phyloP scores from a whole-genome alignment of 2,888 invertebrate species.

The Parnassius orleans region DNA sequence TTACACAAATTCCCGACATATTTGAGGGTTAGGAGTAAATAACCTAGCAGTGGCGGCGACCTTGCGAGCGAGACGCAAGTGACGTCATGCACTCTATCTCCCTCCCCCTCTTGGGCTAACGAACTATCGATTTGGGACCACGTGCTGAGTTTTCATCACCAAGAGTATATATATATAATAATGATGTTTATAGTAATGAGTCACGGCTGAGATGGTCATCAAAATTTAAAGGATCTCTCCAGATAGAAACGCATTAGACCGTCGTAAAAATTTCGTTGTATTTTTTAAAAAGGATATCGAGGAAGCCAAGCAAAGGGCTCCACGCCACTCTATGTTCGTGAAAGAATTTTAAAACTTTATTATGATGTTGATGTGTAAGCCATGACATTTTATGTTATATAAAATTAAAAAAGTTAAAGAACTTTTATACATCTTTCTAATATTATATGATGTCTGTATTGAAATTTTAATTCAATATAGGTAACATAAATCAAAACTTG shows the following conservation, averaged over 20 bases:
- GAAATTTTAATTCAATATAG: too few species aligned
- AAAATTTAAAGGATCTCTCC: slow-evolving; percentile 9
- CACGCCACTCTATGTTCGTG: neutral
- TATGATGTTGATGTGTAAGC: too few species aligned
- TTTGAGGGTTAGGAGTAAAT: slow-evolving; percentile 43
- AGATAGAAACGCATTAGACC: slow-evolving; percentile 9
- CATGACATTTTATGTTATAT: too few species aligned
- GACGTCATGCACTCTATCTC: slow-evolving; percentile 32
- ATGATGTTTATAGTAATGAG: slow-evolving; percentile 22
- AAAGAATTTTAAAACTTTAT: neutral
- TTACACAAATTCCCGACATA: slow-evolving; percentile 23
- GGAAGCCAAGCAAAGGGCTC: neutral
- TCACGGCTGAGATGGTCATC: slow-evolving; percentile 13
- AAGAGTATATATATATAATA: slow-evolving; percentile 11
- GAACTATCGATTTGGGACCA: slow-evolving; percentile 53
- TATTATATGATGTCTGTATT: too few species aligned
- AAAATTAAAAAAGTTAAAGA: neutral
- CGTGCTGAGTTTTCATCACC: slow-evolving; percentile 39
- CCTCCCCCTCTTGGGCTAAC: slow-evolving; percentile 33
- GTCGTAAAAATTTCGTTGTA: slow-evolving; percentile 5
- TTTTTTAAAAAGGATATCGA: slow-evolving; percentile 1
- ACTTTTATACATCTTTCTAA: neutral
- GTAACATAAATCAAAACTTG: neutral
- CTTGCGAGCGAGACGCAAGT: slow-evolving; percentile 39
- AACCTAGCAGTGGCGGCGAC: slow-evolving; percentile 49